These are phyloP conservation scores for Leucophenga montana DNA, from an alignment of 2,888 invertebrate genomes.

Conservation along the genomic window DNA sequence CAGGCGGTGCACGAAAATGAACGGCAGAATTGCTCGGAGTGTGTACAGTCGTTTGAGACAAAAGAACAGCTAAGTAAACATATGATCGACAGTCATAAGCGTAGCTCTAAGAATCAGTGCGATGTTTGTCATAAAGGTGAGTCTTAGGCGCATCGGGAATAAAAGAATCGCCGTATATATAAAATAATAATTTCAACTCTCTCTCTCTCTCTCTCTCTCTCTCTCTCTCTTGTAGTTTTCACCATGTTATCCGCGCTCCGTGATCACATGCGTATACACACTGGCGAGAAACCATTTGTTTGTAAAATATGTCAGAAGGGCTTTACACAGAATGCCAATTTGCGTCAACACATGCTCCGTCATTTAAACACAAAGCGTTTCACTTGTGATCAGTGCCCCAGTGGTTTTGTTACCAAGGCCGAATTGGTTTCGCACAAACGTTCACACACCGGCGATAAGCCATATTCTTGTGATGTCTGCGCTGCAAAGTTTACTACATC, in stretches of 20 bases:
- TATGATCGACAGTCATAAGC: conserved; percentile 72
- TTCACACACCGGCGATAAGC: conserved; percentile 78
- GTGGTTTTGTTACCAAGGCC: conserved; percentile 73
- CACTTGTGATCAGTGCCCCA: conserved; percentile 73
- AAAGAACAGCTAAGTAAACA: conserved; percentile 74
- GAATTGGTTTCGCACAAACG: conserved; percentile 76
- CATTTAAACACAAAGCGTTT: conserved; percentile 75
- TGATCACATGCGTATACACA: conserved; percentile 76
- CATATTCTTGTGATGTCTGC: conserved; percentile 77
- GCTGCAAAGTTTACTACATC: conserved; percentile 77
- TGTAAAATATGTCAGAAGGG: conserved; percentile 76
- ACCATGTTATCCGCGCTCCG: conserved; percentile 77
- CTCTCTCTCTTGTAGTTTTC: conserved; percentile 67
- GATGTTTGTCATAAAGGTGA: conserved; percentile 68
- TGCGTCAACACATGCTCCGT: conserved; percentile 76
- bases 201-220: too few relatives aligned
- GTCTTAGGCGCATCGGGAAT: conserved; percentile 6
- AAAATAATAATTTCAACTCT: background rate
- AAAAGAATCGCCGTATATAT: too few relatives aligned
- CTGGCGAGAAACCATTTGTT: conserved; percentile 77
- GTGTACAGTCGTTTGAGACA: conserved; percentile 72
- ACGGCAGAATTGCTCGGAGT: conserved; percentile 67
- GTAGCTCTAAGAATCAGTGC: conserved; percentile 75
- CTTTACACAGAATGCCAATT: conserved; percentile 77
- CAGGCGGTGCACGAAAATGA: conserved; percentile 68